Percentiles rank a stretch among this genome's conserved stretches.
Evolutionary conservation across 2,888 invertebrate species (phyloP).

Genomic region (Meliscaeva auricollis): DNA sequence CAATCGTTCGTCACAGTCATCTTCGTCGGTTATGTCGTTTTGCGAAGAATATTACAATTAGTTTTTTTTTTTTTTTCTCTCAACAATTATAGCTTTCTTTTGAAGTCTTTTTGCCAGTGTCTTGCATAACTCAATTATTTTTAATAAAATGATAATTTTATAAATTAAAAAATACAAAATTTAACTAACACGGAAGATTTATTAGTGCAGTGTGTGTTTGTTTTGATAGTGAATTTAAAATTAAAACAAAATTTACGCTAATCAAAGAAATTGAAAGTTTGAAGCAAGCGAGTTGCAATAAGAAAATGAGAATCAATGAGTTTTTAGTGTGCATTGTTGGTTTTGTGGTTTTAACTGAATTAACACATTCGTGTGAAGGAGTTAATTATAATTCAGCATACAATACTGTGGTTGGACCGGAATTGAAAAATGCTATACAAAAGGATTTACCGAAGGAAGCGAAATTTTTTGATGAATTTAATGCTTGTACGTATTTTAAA

Average conservation of each 20-base stretch:
- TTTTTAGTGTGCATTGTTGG: conserved; percentile 56
- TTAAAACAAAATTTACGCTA: conserved; percentile 48
- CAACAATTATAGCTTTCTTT: conserved; percentile 53
- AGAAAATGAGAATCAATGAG: conserved; percentile 68
- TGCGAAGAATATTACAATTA: conserved; percentile 40
- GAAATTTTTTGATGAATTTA: conserved; percentile 90
- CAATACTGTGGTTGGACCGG: conserved; percentile 80
- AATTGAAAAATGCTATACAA: conserved; percentile 81
- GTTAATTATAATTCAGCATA: conserved; percentile 81
- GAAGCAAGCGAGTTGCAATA: conserved; percentile 18
- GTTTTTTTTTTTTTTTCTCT: not conserved
- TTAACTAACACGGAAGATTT: conserved; percentile 26
- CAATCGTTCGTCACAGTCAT: not conserved
- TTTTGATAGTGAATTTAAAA: not conserved
- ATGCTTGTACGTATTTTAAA: conserved; percentile 86
- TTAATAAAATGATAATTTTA: conserved; percentile 57
- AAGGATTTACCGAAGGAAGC: conserved; percentile 84
- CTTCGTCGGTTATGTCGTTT: conserved; percentile 36
- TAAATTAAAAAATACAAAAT: conserved; percentile 22
- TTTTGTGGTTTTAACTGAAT: conserved; percentile 61
- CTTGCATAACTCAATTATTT: not conserved
- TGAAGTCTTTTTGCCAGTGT: not conserved
- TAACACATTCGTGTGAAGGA: conserved; percentile 59
- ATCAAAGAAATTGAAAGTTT: conserved; percentile 70
- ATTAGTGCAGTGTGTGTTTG: conserved; percentile 5